Conservation (phyloP, 2,888 invertebrate species). For the Sarcophaga carnaria region DNA sequence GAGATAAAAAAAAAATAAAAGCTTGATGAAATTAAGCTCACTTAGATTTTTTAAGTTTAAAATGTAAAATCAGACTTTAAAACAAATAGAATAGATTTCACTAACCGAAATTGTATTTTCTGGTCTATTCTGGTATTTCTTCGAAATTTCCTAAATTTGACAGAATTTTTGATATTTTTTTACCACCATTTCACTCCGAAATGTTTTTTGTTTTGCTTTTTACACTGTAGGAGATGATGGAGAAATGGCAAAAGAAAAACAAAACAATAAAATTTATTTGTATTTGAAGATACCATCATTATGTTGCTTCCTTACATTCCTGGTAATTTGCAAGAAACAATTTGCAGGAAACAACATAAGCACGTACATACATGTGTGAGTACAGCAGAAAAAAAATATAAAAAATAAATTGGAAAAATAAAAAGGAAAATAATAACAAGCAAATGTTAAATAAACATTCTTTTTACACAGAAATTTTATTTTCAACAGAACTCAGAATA, state of each 20-base stretch:
- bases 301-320: background rate
- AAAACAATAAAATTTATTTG: slow-evolving; percentile 5
- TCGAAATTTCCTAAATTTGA: too few relatives aligned
- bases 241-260: background rate
- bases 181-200: too few relatives aligned
- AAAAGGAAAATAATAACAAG: background rate
- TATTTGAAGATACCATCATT: slow-evolving; percentile 9
- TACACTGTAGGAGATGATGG: background rate
- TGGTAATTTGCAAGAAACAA: background rate
- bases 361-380: background rate
- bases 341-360: background rate
- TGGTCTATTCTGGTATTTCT: too few relatives aligned
- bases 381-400: background rate
- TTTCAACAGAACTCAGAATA: too few relatives aligned
- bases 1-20: too few relatives aligned
- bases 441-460: slow-evolving; percentile 38
- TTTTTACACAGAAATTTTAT: background rate
- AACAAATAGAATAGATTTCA: too few relatives aligned
- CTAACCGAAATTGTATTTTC: too few relatives aligned
- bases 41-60: too few relatives aligned
- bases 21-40: too few relatives aligned
- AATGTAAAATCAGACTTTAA: too few relatives aligned
- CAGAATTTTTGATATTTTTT: too few relatives aligned
- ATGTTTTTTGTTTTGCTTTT: background rate
- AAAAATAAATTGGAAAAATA: too few relatives aligned